Base-by-base conservation (phyloP, 1,140 invertebrate genomes). In the Apis laboriosa region DNA sequence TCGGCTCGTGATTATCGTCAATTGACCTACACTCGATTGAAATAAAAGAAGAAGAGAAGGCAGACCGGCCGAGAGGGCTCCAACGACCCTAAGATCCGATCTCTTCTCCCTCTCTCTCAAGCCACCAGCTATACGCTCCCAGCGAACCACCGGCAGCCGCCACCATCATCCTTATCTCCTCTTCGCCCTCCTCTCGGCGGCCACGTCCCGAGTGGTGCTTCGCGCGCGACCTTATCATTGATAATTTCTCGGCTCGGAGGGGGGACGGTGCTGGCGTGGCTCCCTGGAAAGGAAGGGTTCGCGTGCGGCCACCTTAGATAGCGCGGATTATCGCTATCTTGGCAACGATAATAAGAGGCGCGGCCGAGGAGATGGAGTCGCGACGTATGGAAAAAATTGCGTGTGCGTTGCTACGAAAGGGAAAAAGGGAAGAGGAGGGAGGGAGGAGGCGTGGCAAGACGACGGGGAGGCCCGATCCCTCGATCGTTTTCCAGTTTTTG, bases 11-110 rank as follows among this genome's bases (percentile, higher is more conserved):
- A 88, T 88, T 88, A 88, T 88, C 87, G 84, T 85, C 87, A 84
- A 88, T 88, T 88, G 87, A 88, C 87, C 87, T 85, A 85, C 77
- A 87, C 87, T 83, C 84, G 87, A 88, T 88, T 88, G 87, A 88
- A 88, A 88, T 88, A 88, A 88, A 88, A 85, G 80, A 88, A 80
- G 61, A 63, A 24, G 34, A 43, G 34, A 43, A 43, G 71, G 66
- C 56, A 74, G 55, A 77, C n/a, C 19, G 61, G 34, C 34, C 11
- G 56, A 3, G 28, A 9, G 63, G 21, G 28, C 34, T n/a, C 28
- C 19, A 43, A 61, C 77, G 85, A 64, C 43, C 64, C 56, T 24
- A 70, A 70, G 78, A 87, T 86, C 28, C 72, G 82, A 83, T 75
- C 71, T 49, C 51, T 56, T n/a, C n/a, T 34, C 28, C 28, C 21